Evolutionary conservation across 2,113 vertebrate genomes (phyloP), one percentile per base, ranked within the genome.

Genomic region (Bos javanicus): DNA sequence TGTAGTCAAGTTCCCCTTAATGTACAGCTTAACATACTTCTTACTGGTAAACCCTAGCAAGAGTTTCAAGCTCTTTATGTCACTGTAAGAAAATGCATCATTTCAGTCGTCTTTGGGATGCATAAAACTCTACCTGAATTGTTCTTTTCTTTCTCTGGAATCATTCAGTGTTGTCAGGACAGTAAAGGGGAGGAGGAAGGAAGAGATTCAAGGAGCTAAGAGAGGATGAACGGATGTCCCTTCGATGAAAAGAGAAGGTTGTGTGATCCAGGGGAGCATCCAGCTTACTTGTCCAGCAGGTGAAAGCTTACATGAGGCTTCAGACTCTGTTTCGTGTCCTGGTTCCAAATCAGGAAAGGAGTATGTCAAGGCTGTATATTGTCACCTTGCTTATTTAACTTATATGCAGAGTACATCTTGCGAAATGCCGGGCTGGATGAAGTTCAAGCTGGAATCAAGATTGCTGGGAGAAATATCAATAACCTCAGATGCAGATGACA

Each of bases 311-410:
- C 85, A 83, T 39, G 95, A 91, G 59, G 26, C 56, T 84, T 71
- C 87, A 94, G 87, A 54, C 48, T 90, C 97, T 50, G 56, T 90
- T 98, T 97, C 64, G 52, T 93, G 95, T 36, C 85, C 39, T 39
- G 67, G 67, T 71, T 71, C 19, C n/a, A 39, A 39, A 71, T 2
- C 11, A 1, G 67, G 67, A 71, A 71, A 71, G 67, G n/a, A 71
- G n/a, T 39, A 39, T 0, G 10, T 39, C 19, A 23, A 39, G n/a
- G n/a, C 19, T 71, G n/a, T 71, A 71, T 39, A 12, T 12, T 39
- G 67, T 71, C 19, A 39, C 67, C 10, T 2, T 71, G 67, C 67
- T 39, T 39, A 39, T 39, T 23, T 71, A 71, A 71, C n/a, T 71
- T 36, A 39, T 23, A 71, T 36, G n/a, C 64, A 21, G n/a, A 36